Conservation (phyloP, 2,113 vertebrate species). For the Dryoscopus gambensis region DNA sequence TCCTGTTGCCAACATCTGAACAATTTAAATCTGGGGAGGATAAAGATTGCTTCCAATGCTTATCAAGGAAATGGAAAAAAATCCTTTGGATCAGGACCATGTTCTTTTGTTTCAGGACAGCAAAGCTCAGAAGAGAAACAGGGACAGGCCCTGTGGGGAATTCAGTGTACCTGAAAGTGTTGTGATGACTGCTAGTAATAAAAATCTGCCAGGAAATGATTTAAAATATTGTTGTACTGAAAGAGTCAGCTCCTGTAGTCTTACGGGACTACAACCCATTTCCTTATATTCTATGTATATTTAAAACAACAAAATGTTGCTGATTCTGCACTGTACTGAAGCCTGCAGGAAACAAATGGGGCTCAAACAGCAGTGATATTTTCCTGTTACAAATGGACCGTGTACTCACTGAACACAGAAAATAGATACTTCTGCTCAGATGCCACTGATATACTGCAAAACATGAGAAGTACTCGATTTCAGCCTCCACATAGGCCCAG, state of each 20-base stretch:
- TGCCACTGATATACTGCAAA: background rate
- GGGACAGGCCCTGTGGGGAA: background rate
- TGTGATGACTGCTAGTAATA: background rate
- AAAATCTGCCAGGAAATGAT: background rate
- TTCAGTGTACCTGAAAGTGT: background rate
- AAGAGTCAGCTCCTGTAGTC: background rate
- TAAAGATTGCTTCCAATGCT: background rate
- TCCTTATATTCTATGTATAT: constrained; percentile 27
- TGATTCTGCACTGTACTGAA: constrained; percentile 14
- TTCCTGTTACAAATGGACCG: background rate
- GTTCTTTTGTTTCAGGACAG: background rate
- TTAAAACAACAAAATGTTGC: background rate
- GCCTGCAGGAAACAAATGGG: constrained; percentile 18
- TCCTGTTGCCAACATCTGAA: background rate
- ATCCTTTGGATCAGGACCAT: background rate
- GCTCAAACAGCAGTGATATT: background rate
- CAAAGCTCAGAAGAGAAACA: background rate
- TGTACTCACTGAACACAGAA: background rate
- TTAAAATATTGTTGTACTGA: background rate
- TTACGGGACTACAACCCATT: background rate
- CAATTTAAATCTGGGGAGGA: background rate
- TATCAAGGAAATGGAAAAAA: background rate
- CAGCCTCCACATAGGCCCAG: background rate
- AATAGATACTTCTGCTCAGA: background rate
- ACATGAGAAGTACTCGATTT: background rate